Evolutionary conservation across 2,888 invertebrate genomes (phyloP).

Genomic region (Stenolophus ochropezus): DNA sequence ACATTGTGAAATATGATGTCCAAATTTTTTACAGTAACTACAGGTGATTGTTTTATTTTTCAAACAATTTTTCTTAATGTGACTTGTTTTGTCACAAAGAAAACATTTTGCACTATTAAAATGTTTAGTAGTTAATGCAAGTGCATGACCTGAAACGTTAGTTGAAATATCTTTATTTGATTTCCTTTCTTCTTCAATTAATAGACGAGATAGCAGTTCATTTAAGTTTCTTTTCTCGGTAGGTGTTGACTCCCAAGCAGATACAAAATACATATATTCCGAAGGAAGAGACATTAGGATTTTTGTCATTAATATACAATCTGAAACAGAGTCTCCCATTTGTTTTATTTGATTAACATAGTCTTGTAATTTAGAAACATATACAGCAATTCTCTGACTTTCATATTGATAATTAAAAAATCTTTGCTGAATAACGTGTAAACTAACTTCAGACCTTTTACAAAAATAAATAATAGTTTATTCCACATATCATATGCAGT

Average conservation of each 20-base stretch:
- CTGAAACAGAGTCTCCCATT: constrained; percentile 64
- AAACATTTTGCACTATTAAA: no score
- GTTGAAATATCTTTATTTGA: no score
- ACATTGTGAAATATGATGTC: constrained; percentile 28
- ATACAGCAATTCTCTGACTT: constrained; percentile 65
- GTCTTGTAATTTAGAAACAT: constrained; percentile 63
- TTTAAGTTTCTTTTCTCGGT: constrained; percentile 62
- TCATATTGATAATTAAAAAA: constrained; percentile 66
- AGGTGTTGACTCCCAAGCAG: constrained; percentile 65
- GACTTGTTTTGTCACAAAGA: no score
- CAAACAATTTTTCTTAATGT: no score
- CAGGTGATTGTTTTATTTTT: constrained; percentile 48
- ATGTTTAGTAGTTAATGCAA: no score
- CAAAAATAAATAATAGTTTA: constrained; percentile 66
- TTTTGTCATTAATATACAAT: constrained; percentile 67
- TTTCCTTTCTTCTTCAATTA: constrained; percentile 64
- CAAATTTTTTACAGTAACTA: constrained; percentile 29
- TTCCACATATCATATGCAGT: constrained; percentile 66
- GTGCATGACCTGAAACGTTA: no score
- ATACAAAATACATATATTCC: constrained; percentile 67
- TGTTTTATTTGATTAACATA: constrained; percentile 61
- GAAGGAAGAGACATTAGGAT: constrained; percentile 67
- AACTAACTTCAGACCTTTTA: constrained; percentile 67
- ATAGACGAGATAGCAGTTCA: constrained; percentile 62
- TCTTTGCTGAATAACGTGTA: constrained; percentile 68